phyloP scores from a whole-genome alignment of 2,888 invertebrate species.

The Erynnis tages region DNA sequence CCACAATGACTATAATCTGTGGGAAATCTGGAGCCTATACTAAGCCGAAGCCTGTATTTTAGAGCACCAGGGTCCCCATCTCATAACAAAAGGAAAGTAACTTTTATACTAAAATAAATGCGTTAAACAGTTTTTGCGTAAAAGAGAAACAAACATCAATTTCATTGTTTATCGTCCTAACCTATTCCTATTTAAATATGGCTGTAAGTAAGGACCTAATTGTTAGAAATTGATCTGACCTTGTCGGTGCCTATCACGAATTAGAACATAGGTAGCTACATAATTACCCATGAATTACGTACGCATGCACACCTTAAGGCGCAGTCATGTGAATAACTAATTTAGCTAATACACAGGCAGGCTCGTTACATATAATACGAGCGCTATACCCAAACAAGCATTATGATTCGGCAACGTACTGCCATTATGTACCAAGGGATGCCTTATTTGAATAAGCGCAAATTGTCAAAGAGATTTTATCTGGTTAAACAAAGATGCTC shows the following conservation, averaged over 20 bases:
- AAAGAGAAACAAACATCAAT: too few species aligned
- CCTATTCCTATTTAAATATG: too few species aligned
- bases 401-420: constrained; percentile 60
- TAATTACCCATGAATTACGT: neutral
- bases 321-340: constrained; percentile 35
- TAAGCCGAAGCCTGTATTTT: too few species aligned
- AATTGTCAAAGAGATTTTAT: constrained; percentile 82
- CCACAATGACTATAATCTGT: too few species aligned
- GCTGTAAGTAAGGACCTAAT: too few species aligned
- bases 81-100: too few species aligned
- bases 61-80: too few species aligned
- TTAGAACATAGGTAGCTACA: neutral
- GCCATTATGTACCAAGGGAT: constrained; percentile 71
- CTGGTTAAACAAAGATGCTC: constrained; percentile 76
- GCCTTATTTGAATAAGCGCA: constrained; percentile 78
- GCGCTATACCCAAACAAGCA: constrained; percentile 33
- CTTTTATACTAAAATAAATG: too few species aligned
- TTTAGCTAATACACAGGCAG: constrained; percentile 32
- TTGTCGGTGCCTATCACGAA: neutral
- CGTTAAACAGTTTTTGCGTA: too few species aligned
- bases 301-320: constrained; percentile 7
- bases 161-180: too few species aligned
- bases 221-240: too few species aligned
- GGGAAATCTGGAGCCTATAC: too few species aligned
- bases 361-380: constrained; percentile 19